Base-by-base conservation (phyloP, 2,113 vertebrate genomes). In the Calonectris borealis region DNA sequence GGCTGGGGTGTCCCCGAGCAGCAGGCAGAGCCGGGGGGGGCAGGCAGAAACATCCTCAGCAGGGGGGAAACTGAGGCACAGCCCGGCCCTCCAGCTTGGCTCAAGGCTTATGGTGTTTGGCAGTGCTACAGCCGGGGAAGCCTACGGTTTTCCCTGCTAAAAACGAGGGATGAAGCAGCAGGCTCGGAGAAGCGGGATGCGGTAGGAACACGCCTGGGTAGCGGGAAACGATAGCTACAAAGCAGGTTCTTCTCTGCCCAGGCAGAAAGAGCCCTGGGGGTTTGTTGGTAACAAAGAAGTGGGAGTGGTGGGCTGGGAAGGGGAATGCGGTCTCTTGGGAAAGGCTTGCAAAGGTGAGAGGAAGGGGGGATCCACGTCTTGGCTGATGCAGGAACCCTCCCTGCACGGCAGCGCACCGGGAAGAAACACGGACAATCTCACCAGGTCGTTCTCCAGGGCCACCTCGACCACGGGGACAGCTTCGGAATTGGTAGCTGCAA, bases 391-490 rank as follows among this genome's bases (percentile, higher is more conserved):
- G 55, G 66, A 89, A 22, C 78, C 54, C 38, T 38, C 42, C 42
- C 70, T 4, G 1, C 11, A 4, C 0, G 1, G 36, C 32, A n/a
- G n/a, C 2, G 0, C 19, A 13, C 6, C 0, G 1, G 52, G 40
- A 62, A 0, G 4, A 51, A 82, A 51, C 13, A 40, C 1, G 0
- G 3, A 15, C 4, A 40, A 40, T 76, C 96, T 97, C 83, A 97
- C 97, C 96, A 16, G 11, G 36, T 78, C 15, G 7, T 62, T 88
- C 22, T 92, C 94, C 61, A 12, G 32, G 24, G 58, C 13, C 36
- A 40, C 18, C 38, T 85, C 13, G 0, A 38, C 22, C 18, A 3
- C 2, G 1, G 61, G 24, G 25, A 55, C 4, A 10, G 31, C n/a
- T 21, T 18, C 22, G 22, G 31, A 57, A 34, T 51, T 13, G 6